A percentile compares a stretch with the other conserved stretches of the same genome.
These are phyloP conservation scores for Probaryconus sp. DNA, from an alignment of 1,140 invertebrate genomes.

Conservation along the genomic window DNA sequence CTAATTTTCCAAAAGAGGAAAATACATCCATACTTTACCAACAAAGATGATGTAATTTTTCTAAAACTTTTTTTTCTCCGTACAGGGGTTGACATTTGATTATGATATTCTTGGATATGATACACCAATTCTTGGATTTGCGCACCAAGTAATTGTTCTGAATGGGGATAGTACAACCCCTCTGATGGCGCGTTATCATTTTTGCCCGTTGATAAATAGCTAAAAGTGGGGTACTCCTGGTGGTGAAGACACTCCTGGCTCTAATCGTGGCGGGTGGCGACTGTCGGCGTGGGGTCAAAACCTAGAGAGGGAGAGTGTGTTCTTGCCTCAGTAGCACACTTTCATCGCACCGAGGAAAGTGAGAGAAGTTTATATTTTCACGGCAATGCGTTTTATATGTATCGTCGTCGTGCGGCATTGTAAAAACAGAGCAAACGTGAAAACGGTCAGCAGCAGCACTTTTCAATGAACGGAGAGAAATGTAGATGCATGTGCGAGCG, in stretches of 20 bases:
- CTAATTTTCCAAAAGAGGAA: no score
- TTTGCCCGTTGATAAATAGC: no score
- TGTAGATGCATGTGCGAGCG: constrained; percentile 19
- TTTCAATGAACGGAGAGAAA: constrained; percentile 53
- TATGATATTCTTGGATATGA: no score
- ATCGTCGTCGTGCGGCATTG: constrained; percentile 41
- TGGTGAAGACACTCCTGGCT: constrained; percentile 22
- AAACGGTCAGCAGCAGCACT: constrained; percentile 36
- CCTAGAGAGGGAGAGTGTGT: constrained; percentile 63
- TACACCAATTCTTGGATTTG: no score
- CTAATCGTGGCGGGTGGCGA: constrained; percentile 47
- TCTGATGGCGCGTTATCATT: no score
- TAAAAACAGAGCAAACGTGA: constrained; percentile 44
- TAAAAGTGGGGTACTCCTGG: constrained; percentile 8
- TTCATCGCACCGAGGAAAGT: constrained; percentile 70
- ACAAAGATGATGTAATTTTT: no score
- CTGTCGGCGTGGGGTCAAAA: constrained; percentile 45
- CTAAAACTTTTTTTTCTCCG: no score
- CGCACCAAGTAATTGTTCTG: no score
- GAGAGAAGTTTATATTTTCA: constrained; percentile 60
- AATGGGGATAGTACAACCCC: no score
- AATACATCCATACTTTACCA: no score
- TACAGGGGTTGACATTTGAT: no score
- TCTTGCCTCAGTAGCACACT: constrained; percentile 69
- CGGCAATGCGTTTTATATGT: constrained; percentile 45